Evolutionary conservation across 1,140 invertebrate species (phyloP).

Genomic region (Plutomurus gul): DNA sequence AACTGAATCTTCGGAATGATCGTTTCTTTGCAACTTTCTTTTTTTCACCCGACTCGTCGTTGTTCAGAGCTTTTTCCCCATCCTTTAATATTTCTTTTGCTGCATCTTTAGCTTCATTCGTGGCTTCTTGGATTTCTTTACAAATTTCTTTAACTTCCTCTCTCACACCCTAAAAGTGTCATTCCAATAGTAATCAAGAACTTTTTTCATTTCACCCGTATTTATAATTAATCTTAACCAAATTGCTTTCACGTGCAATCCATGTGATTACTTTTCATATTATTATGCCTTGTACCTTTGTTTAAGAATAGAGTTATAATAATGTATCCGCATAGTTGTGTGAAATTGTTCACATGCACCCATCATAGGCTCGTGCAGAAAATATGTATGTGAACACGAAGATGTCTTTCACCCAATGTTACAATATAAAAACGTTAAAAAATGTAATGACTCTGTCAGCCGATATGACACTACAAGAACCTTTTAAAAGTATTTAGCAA

Average conservation of each 20-base stretch:
- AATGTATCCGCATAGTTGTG: no score
- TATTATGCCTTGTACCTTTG: constrained; percentile 7
- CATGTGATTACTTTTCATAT: constrained; percentile 25
- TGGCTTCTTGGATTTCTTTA: constrained; percentile 45
- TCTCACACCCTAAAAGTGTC: constrained; percentile 44
- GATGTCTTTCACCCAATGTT: no score
- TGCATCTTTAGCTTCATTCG: constrained; percentile 38
- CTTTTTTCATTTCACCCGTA: constrained; percentile 4
- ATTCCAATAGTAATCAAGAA: constrained; percentile 8
- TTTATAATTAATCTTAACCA: constrained; percentile 2
- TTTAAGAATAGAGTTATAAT: background rate
- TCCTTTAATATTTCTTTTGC: constrained; percentile 32
- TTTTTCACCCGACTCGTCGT: constrained; percentile 49
- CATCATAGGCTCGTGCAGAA: no score
- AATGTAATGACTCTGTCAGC: no score
- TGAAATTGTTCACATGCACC: no score
- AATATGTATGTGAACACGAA: no score
- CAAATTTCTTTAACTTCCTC: constrained; percentile 50
- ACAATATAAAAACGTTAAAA: no score
- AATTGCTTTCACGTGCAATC: constrained; percentile 33
- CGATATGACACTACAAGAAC: no score
- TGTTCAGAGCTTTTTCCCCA: constrained; percentile 45
- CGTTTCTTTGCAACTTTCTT: constrained; percentile 55
- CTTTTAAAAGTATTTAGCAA: no score
- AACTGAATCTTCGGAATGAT: constrained; percentile 55